phyloP scores from a whole-genome alignment of 2,888 invertebrate genomes.

The Agrochola lota region DNA sequence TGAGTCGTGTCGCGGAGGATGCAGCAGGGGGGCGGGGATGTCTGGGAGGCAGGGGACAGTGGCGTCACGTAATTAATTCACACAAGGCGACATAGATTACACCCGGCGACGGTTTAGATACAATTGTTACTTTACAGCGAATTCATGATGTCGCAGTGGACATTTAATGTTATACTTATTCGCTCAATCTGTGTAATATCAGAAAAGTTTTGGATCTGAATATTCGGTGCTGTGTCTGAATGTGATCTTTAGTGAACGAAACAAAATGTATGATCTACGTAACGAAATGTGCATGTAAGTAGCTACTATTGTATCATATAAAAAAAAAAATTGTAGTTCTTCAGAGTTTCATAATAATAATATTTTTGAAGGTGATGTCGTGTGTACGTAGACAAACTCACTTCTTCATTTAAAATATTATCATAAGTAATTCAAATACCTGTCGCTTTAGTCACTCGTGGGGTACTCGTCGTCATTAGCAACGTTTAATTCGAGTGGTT shows the following conservation, averaged over 20 bases:
- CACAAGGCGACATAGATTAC: conserved; percentile 28
- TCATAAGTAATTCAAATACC: background rate
- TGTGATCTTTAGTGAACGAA: too few relatives aligned
- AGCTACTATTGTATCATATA: background rate
- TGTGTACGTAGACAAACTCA: background rate
- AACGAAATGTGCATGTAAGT: background rate
- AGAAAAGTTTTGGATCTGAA: too few relatives aligned
- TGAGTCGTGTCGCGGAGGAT: conserved; percentile 14
- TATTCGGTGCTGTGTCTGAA: too few relatives aligned
- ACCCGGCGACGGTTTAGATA: conserved; percentile 13
- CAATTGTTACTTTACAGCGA: conserved; percentile 19
- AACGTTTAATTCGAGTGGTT: conserved; percentile 1
- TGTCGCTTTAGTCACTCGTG: conserved; percentile 1
- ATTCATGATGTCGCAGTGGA: conserved; percentile 1
- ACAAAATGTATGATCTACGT: background rate
- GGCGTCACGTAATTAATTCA: conserved; percentile 36
- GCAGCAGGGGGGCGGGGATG: background rate
- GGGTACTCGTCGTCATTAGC: background rate
- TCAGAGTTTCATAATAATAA: background rate
- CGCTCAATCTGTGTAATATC: background rate
- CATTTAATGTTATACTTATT: conserved; percentile 5
- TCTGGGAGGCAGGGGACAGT: background rate
- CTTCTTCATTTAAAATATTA: background rate
- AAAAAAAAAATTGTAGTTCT: background rate
- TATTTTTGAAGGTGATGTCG: conserved; percentile 13